Base-by-base conservation (phyloP, 2,113 vertebrate genomes). In the Merops nubicus region DNA sequence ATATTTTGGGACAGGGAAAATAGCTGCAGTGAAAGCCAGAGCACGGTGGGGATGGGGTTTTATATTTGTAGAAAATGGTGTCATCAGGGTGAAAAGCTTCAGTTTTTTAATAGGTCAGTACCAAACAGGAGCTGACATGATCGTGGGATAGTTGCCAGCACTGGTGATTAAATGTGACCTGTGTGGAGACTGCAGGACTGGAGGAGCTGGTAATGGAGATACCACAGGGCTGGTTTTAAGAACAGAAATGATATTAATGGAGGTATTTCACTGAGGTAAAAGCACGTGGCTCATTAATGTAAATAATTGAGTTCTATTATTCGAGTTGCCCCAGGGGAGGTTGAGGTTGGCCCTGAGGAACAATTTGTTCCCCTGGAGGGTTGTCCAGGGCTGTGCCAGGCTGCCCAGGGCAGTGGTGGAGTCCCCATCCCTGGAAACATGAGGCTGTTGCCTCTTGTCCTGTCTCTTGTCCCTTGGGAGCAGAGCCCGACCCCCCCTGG, bases 151-250 rank as follows among this genome's bases (percentile, higher is more conserved):
- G 15, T 15, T 90, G 82, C 56, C 69, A 53, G 69, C 1, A 0
- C 45, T 5, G 43, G 5, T 82, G 70, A 81, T 81, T 65, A 59
- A 42, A 65, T 25, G 63, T n/a, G 76, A 59, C 64, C 50, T 22
- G 65, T 14, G 2, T 23, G 26, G 73, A 42, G 86, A 2, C 62
- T 13, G 85, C 38, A 12, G 56, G 72, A 6, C 29, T 31, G 87
- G 62, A 40, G 40, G 3, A 28, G n/a, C 69, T 20, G 60, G 23
- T 7, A 5, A 28, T n/a, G 2, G 48, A 43, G 40, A 6, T 7
- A 16, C 19, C 3, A 0, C 0, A 1, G n/a, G 63, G 38, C 21
- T 43, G 29, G 1, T 81, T 57, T 33, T 33, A 25, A 59, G 57
- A 70, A 29, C 34, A 54, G 60, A 82, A 81, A 20, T 10, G 6